phyloP scores from a whole-genome alignment of 2,888 invertebrate genomes.

The Hypolimnas misippus region DNA sequence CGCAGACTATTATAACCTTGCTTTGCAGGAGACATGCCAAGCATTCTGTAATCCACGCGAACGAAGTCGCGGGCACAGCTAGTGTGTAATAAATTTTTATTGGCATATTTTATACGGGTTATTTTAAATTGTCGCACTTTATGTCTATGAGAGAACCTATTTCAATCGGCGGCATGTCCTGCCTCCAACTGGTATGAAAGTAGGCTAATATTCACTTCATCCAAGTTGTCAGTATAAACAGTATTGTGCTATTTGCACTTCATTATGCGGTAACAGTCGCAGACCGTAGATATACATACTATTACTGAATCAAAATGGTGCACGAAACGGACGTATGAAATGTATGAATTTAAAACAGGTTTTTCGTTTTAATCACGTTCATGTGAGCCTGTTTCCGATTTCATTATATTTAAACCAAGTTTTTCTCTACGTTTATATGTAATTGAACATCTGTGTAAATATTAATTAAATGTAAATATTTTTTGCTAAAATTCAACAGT shows the following conservation, averaged over 20 bases:
- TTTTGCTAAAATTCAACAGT: not conserved
- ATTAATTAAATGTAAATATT: slow-evolving; percentile 2
- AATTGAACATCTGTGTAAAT: slow-evolving; percentile 17
- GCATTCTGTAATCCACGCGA: too few relatives aligned
- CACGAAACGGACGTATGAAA: not conserved
- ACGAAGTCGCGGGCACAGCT: too few relatives aligned
- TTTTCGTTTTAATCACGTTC: slow-evolving; percentile 7
- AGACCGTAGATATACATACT: slow-evolving; percentile 1
- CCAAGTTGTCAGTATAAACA: slow-evolving; percentile 17
- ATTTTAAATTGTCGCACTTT: too few relatives aligned
- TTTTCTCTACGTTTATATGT: not conserved
- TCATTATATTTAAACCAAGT: not conserved
- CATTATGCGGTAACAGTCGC: slow-evolving; percentile 20
- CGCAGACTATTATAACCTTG: too few relatives aligned
- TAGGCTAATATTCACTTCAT: slow-evolving; percentile 29
- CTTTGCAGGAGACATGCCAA: too few relatives aligned
- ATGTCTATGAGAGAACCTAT: not conserved
- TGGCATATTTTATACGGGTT: too few relatives aligned
- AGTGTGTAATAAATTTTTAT: too few relatives aligned
- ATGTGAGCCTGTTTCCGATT: slow-evolving; percentile 6
- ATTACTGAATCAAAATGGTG: not conserved
- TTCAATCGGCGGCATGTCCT: slow-evolving; percentile 1
- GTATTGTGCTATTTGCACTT: slow-evolving; percentile 29
- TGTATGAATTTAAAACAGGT: slow-evolving; percentile 13
- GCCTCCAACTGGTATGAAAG: slow-evolving; percentile 18